Percentiles rank a stretch among this genome's conserved stretches.
phyloP scores from a whole-genome alignment of 2,113 vertebrate species.

The Rhombomys opimus region DNA sequence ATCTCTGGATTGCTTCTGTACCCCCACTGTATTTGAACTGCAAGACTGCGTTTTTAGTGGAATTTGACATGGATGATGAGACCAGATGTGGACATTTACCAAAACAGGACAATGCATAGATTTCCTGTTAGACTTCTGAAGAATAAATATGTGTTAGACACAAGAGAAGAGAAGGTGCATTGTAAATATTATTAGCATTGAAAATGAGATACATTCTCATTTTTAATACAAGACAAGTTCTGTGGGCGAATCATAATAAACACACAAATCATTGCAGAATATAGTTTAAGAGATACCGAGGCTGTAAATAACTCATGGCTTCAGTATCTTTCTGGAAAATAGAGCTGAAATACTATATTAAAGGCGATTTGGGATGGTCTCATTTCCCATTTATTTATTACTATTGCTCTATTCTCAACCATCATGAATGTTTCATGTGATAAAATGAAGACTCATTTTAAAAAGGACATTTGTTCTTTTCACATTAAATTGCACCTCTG shows the following conservation, averaged over 20 bases:
- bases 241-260: slow-evolving; percentile 66
- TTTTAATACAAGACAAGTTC: slow-evolving; percentile 71
- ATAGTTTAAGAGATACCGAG: background rate
- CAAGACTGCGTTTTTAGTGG: slow-evolving; percentile 57
- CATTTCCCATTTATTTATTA: slow-evolving; percentile 58
- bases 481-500: slow-evolving; percentile 57
- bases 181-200: slow-evolving; percentile 68
- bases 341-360: slow-evolving; percentile 42
- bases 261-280: slow-evolving; percentile 69
- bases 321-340: slow-evolving; percentile 8
- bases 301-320: slow-evolving; percentile 54
- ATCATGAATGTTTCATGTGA: slow-evolving; percentile 64
- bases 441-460: slow-evolving; percentile 63
- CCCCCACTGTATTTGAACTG: slow-evolving; percentile 52
- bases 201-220: slow-evolving; percentile 72
- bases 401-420: slow-evolving; percentile 54
- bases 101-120: slow-evolving; percentile 50
- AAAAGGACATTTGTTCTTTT: slow-evolving; percentile 26
- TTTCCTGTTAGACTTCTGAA: slow-evolving; percentile 61
- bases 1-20: background rate
- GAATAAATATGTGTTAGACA: slow-evolving; percentile 62
- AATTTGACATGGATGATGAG: slow-evolving; percentile 52
- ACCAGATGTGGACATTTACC: slow-evolving; percentile 60
- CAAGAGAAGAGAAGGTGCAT: slow-evolving; percentile 61
- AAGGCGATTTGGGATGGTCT: slow-evolving; percentile 45